phyloP scores from a whole-genome alignment of 1,140 invertebrate species.

The Neuroterus valhalla region DNA sequence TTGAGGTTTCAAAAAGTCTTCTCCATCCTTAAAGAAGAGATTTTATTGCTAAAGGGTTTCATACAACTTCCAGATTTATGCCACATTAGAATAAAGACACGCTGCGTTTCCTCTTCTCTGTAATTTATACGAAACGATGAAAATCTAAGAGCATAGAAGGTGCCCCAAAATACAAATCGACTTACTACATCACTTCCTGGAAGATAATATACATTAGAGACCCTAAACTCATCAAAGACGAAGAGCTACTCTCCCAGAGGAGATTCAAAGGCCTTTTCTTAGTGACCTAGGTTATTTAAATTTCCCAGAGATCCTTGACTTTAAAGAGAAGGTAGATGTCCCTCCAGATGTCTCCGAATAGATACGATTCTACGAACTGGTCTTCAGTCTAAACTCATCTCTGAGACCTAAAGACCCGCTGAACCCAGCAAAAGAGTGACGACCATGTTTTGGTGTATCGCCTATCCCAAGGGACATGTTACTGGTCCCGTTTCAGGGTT shows the following conservation, averaged over 20 bases:
- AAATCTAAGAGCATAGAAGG: conserved; percentile 8
- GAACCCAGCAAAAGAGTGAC: conserved; percentile 44
- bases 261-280: conserved; percentile 26
- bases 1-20: too few relatives aligned
- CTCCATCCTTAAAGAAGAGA: too few relatives aligned
- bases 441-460: conserved; percentile 46
- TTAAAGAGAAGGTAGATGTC: conserved; percentile 37
- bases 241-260: neutral
- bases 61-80: too few relatives aligned
- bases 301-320: conserved; percentile 35
- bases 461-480: conserved; percentile 62
- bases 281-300: conserved; percentile 16
- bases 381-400: conserved; percentile 27
- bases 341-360: conserved; percentile 58
- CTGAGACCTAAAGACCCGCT: conserved; percentile 49
- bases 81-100: too few relatives aligned
- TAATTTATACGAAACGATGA: neutral
- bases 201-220: conserved; percentile 25
- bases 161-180: neutral
- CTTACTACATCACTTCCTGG: conserved; percentile 22
- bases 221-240: conserved; percentile 23
- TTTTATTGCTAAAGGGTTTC: too few relatives aligned
- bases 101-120: neutral
- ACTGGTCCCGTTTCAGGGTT: conserved; percentile 51
- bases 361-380: conserved; percentile 61